A percentile compares a stretch with the other conserved stretches of the same genome.
Evolutionary conservation across 2,113 vertebrate genomes (phyloP).

Genomic region (Silurus glanis): DNA sequence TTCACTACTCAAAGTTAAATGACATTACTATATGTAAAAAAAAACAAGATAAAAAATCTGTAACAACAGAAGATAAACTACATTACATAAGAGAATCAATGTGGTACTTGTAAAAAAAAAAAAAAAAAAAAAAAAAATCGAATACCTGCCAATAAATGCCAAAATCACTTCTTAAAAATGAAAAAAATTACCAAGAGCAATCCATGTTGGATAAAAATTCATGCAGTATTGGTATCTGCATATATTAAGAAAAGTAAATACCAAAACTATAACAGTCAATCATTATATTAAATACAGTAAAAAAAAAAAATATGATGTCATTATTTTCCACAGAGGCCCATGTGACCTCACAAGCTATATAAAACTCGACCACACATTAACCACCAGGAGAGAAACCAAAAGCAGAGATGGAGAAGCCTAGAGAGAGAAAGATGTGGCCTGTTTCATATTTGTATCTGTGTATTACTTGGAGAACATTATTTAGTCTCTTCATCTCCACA

Average conservation of each 20-base stretch:
- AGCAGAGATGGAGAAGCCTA: not conserved
- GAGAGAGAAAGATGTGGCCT: not conserved
- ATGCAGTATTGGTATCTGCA: not conserved
- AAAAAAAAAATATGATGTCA: not conserved
- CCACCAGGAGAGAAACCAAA: not conserved
- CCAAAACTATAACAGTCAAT: not conserved
- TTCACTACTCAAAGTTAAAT: not conserved
- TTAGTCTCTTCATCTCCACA: not conserved
- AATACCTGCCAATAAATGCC: not conserved
- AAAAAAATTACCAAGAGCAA: not conserved
- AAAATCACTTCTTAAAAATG: not conserved
- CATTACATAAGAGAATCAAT: too few relatives aligned
- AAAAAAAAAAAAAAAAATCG: not conserved
- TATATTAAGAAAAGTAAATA: not conserved
- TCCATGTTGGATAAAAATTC: not conserved
- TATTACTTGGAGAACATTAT: slow-evolving; percentile 8
- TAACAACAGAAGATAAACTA: too few relatives aligned
- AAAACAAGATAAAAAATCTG: not conserved
- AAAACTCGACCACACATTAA: slow-evolving; percentile 21
- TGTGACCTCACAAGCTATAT: slow-evolving; percentile 31
- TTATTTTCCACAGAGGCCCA: slow-evolving; percentile 26
- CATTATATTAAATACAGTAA: not conserved
- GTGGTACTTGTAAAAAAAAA: too few relatives aligned
- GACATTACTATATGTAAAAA: not conserved
- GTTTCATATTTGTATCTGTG: slow-evolving; percentile 20